Base-by-base conservation (phyloP, 2,888 invertebrate genomes). In the Melinopterus prodromus region DNA sequence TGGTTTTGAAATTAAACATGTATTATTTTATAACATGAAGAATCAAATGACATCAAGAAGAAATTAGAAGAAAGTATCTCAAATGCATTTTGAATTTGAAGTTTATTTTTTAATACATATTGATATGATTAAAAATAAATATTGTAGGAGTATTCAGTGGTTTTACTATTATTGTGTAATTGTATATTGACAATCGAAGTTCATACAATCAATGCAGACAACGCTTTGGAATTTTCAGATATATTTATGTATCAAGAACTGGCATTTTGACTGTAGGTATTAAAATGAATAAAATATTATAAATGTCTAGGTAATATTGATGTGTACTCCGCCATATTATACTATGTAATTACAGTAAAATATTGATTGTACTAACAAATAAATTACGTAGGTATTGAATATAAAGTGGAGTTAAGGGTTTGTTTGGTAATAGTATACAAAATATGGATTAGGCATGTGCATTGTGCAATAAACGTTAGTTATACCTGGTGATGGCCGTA, bases 181-280 rank as follows among this genome's bases (percentile, higher is more conserved):
- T 26, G 35, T 74, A 36, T 74, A 74, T 74, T 74, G 74, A 74
- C 74, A 74, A 74, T 74, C 74, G 74, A 36, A 35, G 35, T 74
- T 26, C 9, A 74, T 74, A 35, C 74, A 74, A 74, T 74, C 74
- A 71, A 71, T n/a, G 12, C n/a, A n/a, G 26, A 35, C 35, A 35
- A 74, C 37, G 35, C 37, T n/a, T 35, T 74, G 16, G 37, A 74
- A n/a, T n/a, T 37, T 35, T 36, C 37, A 74, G 37, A 37, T 37
- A 37, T 71, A 74, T 74, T 35, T 74, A 74, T 26, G 53, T 3
- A 53, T 53, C 53, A 74, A 35, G 74, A 74, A 74, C 74, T 74
- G 74, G 74, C 74, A 74, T 74, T 74, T 74, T 74, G 74, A 74
- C 74, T 74, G 16, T 26, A 74, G 71, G 6, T 71, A 71, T 15